phyloP scores from a whole-genome alignment of 2,797 vertebrate species.

The Dicrostonyx torquatus region DNA sequence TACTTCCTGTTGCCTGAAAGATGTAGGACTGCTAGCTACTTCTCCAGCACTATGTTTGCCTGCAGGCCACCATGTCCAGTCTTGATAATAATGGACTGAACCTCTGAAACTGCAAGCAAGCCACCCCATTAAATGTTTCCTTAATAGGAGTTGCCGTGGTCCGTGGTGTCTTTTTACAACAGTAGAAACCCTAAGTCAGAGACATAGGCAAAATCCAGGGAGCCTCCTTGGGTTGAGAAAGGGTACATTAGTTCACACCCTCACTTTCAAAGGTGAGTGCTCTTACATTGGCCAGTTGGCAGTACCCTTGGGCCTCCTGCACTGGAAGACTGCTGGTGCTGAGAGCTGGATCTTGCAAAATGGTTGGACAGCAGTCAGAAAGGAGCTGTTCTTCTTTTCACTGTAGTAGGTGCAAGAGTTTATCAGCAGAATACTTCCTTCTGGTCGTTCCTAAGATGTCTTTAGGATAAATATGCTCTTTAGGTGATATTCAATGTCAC shows the following conservation, averaged over 20 bases:
- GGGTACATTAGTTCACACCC: not conserved
- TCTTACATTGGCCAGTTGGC: not conserved
- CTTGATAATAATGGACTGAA: not conserved
- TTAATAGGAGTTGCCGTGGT: not conserved
- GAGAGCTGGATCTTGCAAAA: slow-evolving; percentile 7
- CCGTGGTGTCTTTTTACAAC: not conserved
- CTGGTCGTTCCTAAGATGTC: not conserved
- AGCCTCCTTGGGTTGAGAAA: not conserved
- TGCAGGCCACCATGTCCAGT: not conserved
- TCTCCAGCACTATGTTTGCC: not conserved
- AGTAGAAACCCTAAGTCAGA: not conserved
- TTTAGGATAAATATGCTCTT: not conserved
- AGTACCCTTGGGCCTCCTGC: not conserved
- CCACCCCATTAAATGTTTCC: not conserved
- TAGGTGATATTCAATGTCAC: not conserved
- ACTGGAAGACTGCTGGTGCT: not conserved
- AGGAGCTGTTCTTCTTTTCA: not conserved
- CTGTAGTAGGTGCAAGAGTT: not conserved
- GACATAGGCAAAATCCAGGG: not conserved
- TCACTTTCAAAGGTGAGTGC: slow-evolving; percentile 5
- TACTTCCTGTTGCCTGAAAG: not conserved
- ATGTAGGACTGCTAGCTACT: not conserved
- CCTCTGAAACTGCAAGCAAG: not conserved
- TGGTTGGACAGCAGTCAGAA: not conserved
- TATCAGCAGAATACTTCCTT: not conserved